Evolutionary conservation across 2,888 invertebrate species (phyloP), one percentile per base, ranked within the genome.

Genomic region (Cephonodes hylas): DNA sequence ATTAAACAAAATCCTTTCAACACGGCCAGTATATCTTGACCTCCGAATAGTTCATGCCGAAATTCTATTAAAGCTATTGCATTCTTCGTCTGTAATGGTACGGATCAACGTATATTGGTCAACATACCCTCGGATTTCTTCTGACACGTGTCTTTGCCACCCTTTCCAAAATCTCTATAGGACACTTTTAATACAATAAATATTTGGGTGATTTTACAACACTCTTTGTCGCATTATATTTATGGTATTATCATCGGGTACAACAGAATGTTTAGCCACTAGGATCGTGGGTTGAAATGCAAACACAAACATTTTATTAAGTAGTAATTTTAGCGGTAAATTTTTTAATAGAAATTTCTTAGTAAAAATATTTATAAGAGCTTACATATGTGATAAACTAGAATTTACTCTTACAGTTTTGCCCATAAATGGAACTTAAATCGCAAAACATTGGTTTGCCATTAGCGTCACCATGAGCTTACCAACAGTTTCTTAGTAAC

Each of bases 161-260:
- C 89, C 89, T 88, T 89, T 84, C 71, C 70, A 73, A 72, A 77
- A 78, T 76, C 67, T 64, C 67, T 69, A 70, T 72, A 74, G 72
- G 76, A 78, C 78, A 69, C 70, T 73, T 72, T 74, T 73, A 78
- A 77, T 72, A 81, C 81, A 81, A 89, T 85, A 89, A 89, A 91
- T 90, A 89, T 91, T 91, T 89, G 83, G 83, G 83, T 77, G 78
- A 86, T 81, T 53, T 83, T 78, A 74, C 79, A 76, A 75, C 73
- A 72, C 79, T 78, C 82, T 80, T 76, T 72, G 53, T 20, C 53
- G 31, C 27, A 22, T 53, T 18, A 23, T 46, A 53, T 53, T 53
- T 53, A 53, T 20, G 53, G 31, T 18, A 20, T 31, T 15, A 18
- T 4, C 31, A 10, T 31, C 18, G 10, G 4, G 27, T 53, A 18